These are phyloP conservation scores for Synanthedon tipuliformis DNA, from an alignment of 2,888 invertebrate species.

Conservation along the genomic window DNA sequence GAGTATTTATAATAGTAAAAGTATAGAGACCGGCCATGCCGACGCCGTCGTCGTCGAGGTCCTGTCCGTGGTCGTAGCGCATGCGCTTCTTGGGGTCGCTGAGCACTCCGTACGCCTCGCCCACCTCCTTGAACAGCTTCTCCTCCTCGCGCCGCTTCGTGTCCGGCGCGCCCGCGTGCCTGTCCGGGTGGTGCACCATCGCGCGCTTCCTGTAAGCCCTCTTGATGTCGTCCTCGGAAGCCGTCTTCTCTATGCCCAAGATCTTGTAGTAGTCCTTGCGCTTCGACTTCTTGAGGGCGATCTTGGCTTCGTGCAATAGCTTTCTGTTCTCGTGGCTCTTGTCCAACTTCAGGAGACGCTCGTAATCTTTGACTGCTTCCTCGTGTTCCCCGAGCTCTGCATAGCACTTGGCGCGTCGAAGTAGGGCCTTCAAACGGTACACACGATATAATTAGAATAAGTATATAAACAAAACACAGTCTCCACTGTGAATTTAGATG, in stretches of 20 bases:
- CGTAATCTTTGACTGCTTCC: slow-evolving; percentile 92
- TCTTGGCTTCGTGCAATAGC: slow-evolving; percentile 86
- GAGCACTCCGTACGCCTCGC: slow-evolving; percentile 94
- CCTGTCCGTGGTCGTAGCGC: slow-evolving; percentile 92
- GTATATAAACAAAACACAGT: no score
- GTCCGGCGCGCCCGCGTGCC: slow-evolving; percentile 89
- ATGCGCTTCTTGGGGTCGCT: slow-evolving; percentile 91
- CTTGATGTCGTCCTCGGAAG: slow-evolving; percentile 92
- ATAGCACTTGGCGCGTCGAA: slow-evolving; percentile 89
- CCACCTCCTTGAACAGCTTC: slow-evolving; percentile 93
- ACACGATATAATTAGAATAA: no score
- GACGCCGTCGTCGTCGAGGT: slow-evolving; percentile 79
- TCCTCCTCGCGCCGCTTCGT: slow-evolving; percentile 91
- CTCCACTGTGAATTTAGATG: no score
- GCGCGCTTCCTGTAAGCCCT: slow-evolving; percentile 94
- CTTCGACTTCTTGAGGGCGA: slow-evolving; percentile 89
- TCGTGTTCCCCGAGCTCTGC: slow-evolving; percentile 86
- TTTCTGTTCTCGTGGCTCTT: slow-evolving; percentile 84
- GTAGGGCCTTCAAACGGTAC: slow-evolving; percentile 69
- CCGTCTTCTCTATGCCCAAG: slow-evolving; percentile 84
- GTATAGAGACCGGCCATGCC: slow-evolving; percentile 51
- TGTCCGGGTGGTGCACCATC: slow-evolving; percentile 92
- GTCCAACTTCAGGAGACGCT: slow-evolving; percentile 85
- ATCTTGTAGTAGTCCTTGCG: slow-evolving; percentile 98
- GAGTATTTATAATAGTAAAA: no score